Base-by-base conservation (phyloP, 2,113 vertebrate species). In the Chamaetylas fuelleborni region DNA sequence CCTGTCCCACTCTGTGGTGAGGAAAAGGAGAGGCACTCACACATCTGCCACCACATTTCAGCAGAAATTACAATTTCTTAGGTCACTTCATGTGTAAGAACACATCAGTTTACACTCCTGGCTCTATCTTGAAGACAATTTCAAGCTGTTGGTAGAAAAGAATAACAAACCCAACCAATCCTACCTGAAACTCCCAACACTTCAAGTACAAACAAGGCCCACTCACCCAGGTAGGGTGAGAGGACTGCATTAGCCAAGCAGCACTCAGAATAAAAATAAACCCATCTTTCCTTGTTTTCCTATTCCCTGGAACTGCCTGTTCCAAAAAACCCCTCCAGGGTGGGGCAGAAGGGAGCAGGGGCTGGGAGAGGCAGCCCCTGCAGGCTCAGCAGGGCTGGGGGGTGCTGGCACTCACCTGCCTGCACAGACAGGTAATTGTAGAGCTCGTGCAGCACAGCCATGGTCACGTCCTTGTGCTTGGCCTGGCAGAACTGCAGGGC, bases 381-480 rank as follows among this genome's bases (percentile, higher is more conserved):
- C 66, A 74, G 3, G 69, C 38, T 54, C 33, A 0, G 10, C 43
- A 91, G 80, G 26, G 54, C 5, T 34, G 74, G 84, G 83, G 47
- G 19, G 36, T 6, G 6, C 19, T 31, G 81, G 62, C 81, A 98
- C 98, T 98, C 85, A 98, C 98, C 98, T 5, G 98, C 98, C 93
- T 98, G 97, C 90, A 97, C 8, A 8, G 98, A 97, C 95, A 98
- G 96, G 97, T 98, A 98, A 89, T 85, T 98, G 95, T 98, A 98
- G 26, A 98, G 74, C 80, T 98, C 97, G 0, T 98, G 97, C 91
- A 98, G 96, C 88, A 98, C 16, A 2, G 95, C 95, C 93, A 98
- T 94, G 73, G 96, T 38, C 25, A 93, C 20, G 1, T 98, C 97
- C 96, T 97, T 98, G 88, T 98, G 97, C 94, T 98, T 97, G 87